Conservation (phyloP, 1,140 invertebrate genomes). For the Drosophila equinoxialis region DNA sequence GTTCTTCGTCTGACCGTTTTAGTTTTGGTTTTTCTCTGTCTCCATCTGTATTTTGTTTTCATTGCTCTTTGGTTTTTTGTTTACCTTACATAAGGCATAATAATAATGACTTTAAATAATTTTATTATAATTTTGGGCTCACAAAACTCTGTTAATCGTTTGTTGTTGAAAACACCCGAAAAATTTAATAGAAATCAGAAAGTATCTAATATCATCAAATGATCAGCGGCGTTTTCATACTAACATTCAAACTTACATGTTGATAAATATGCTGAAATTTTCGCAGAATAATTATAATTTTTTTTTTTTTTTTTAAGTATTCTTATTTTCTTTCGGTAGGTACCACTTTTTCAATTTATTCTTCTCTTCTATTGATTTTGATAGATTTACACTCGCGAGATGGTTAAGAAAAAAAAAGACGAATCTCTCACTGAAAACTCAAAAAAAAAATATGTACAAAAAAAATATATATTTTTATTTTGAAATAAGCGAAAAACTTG, state of each 20-base stretch:
- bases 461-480: not conserved
- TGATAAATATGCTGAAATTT: not conserved
- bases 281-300: not conserved
- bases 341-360: not conserved
- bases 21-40: conserved; percentile 29
- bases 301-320: conserved; percentile 5
- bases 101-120: no score
- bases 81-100: no score
- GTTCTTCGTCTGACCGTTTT: conserved; percentile 27
- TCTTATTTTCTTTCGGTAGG: not conserved
- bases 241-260: not conserved
- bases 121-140: no score
- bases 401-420: not conserved
- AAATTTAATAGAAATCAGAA: no score
- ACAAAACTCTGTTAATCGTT: no score
- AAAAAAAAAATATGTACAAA: not conserved
- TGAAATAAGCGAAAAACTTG: not conserved
- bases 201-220: no score
- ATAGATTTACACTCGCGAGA: not conserved
- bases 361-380: not conserved
- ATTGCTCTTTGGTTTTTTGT: not conserved
- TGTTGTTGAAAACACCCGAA: no score
- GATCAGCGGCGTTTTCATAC: no score
- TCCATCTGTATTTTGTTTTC: not conserved
- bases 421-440: not conserved